Evolutionary conservation across 2,797 vertebrate genomes (phyloP).

Genomic region (Naso thynnoides): DNA sequence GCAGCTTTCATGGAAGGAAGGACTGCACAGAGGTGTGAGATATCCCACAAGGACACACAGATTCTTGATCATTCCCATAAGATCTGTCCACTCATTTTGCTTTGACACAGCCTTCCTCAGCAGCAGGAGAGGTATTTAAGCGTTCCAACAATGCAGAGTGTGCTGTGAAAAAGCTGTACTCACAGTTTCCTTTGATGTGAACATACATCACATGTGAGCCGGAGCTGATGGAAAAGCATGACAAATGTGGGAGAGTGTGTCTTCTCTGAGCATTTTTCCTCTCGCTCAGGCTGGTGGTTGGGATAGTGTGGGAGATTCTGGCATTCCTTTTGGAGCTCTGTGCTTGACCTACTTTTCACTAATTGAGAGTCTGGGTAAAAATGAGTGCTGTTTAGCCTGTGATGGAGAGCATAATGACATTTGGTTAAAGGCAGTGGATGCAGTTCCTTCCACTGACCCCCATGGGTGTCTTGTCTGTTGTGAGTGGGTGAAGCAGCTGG

Average conservation of each 20-base stretch:
- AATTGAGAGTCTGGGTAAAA: slow-evolving; percentile 72
- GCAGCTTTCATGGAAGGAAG: slow-evolving; percentile 46
- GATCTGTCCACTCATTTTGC: slow-evolving; percentile 53
- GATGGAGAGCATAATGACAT: slow-evolving; percentile 81
- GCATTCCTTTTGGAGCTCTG: slow-evolving; percentile 72
- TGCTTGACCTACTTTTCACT: slow-evolving; percentile 85
- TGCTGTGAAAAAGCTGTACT: slow-evolving; percentile 62
- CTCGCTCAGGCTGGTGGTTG: slow-evolving; percentile 44
- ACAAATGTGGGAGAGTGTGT: slow-evolving; percentile 72
- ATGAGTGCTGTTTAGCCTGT: slow-evolving; percentile 76
- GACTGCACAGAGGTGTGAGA: slow-evolving; percentile 24
- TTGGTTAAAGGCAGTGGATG: slow-evolving; percentile 67
- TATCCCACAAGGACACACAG: slow-evolving; percentile 17
- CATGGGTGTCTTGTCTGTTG: slow-evolving; percentile 33
- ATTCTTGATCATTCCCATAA: slow-evolving; percentile 29
- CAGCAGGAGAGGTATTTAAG: slow-evolving; percentile 52
- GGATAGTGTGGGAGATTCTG: slow-evolving; percentile 56
- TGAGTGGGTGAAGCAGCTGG: slow-evolving; percentile 19
- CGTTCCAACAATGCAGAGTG: slow-evolving; percentile 56
- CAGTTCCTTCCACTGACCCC: slow-evolving; percentile 57
- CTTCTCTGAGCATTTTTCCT: slow-evolving; percentile 59
- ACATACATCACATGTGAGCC: slow-evolving; percentile 70
- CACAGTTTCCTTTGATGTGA: slow-evolving; percentile 76
- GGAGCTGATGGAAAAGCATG: slow-evolving; percentile 64
- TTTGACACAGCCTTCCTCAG: slow-evolving; percentile 17